Evolutionary conservation across 1,140 invertebrate genomes (phyloP), one percentile per base, ranked within the genome.

Genomic region (Drosophila grimshawi): DNA sequence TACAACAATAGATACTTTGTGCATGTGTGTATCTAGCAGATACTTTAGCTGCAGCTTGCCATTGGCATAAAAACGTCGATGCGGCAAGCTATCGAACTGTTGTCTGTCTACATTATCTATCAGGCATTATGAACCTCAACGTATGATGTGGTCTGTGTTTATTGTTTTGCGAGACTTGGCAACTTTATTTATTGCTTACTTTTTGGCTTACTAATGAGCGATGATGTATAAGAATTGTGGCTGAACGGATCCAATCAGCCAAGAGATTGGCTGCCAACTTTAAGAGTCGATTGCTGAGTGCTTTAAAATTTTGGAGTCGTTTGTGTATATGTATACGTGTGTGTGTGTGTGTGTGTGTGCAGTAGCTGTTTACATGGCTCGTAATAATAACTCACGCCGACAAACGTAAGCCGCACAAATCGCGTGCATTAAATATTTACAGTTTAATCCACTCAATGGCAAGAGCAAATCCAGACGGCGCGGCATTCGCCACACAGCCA

Each of bases 391-490:
- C 77, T 86, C 78, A 86, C 60, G 41, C 73, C 73, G 61, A 76
- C 60, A 76, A 71, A 76, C 61, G 73, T 71, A 71, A 81, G 80
- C 76, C 56, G 68, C 76, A 74, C 73, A 88, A 88, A 86, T 86
- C 83, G 80, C 77, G 66, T 77, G 76, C 73, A 86, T 86, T 86
- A 86, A 86, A 86, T 86, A 86, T 86, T 86, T 80, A 86, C 72
- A 88, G 72, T 86, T 86, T 86, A 86, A 86, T 86, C 83, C 86
- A 86, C 80, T 88, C 80, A 86, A 88, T 83, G 80, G 80, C 76
- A 73, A 48, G 57, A 65, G 70, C 66, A 49, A 70, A 72, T 71
- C 79, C 71, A 74, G 82, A 66, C 66, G 51, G 48, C 35, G 46
- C 52, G 52, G 33, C 56, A 61, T 33, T 37, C 35, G 41, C 49